A percentile compares a stretch with the other conserved stretches of the same genome.
phyloP scores from a whole-genome alignment of 1,140 invertebrate species.

The Microvelia longipes region DNA sequence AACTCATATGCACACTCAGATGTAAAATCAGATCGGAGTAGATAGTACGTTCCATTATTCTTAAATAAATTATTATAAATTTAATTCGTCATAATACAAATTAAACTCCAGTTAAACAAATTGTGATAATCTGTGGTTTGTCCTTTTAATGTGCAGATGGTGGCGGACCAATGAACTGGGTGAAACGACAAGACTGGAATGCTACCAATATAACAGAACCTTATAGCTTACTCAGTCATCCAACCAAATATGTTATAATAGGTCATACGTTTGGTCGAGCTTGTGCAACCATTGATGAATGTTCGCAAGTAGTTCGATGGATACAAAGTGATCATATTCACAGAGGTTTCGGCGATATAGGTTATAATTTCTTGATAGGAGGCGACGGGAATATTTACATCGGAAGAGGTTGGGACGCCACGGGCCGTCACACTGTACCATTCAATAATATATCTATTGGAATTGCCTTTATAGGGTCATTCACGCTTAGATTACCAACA shows the following conservation, averaged over 20 bases:
- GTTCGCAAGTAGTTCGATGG: background rate
- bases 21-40: no score
- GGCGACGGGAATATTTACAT: constrained; percentile 49
- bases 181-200: background rate
- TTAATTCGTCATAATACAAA: no score
- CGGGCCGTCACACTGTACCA: constrained; percentile 46
- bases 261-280: background rate
- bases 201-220: background rate
- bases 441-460: constrained; percentile 51
- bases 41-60: no score
- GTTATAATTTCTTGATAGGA: constrained; percentile 50
- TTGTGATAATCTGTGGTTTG: no score
- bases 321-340: constrained; percentile 2
- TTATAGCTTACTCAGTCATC: background rate
- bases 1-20: no score
- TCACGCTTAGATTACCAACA: constrained; percentile 10
- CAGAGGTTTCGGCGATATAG: constrained; percentile 47
- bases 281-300: background rate
- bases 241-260: constrained; percentile 3
- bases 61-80: no score
- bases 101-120: no score
- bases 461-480: constrained; percentile 43
- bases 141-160: no score
- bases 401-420: constrained; percentile 50
- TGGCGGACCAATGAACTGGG: background rate